These are phyloP conservation scores for Eumerus sabulonum DNA, from an alignment of 2,888 invertebrate genomes.

Conservation along the genomic window DNA sequence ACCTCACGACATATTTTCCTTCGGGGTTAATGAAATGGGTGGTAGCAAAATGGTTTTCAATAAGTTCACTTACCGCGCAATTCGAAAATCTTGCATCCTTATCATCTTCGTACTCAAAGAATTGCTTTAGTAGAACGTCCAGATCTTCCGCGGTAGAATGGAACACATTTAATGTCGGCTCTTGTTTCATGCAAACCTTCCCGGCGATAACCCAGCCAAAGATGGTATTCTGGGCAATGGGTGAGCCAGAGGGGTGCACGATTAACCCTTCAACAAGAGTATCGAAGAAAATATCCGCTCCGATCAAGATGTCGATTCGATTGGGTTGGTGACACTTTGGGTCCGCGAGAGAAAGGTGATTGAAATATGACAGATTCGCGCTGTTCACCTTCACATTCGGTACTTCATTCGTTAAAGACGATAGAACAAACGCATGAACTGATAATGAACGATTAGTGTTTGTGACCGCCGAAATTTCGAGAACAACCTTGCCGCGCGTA, in stretches of 20 bases:
- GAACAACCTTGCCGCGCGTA: slow-evolving; percentile 12
- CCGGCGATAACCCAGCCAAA: slow-evolving; percentile 39
- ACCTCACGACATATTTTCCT: too few relatives aligned
- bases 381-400: slow-evolving; percentile 22
- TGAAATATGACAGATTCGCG: slow-evolving; percentile 9
- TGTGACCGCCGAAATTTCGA: too few relatives aligned
- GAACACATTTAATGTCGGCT: background rate
- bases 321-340: slow-evolving; percentile 9
- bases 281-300: slow-evolving; percentile 34
- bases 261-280: slow-evolving; percentile 15
- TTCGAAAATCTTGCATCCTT: background rate
- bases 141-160: slow-evolving; percentile 11
- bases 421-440: slow-evolving; percentile 22
- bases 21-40: slow-evolving; percentile 8
- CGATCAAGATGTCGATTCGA: slow-evolving; percentile 24
- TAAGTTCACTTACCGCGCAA: slow-evolving; percentile 17
- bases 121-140: slow-evolving; percentile 18
- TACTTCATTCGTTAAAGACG: slow-evolving; percentile 1
- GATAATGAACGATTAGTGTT: too few relatives aligned
- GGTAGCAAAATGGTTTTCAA: slow-evolving; percentile 31
- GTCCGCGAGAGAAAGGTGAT: slow-evolving; percentile 28
- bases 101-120: slow-evolving; percentile 26
- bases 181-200: slow-evolving; percentile 3
- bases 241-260: slow-evolving; percentile 9
- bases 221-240: slow-evolving; percentile 31